A percentile compares a stretch with the other conserved stretches of the same genome.
Conservation (phyloP, 2,113 vertebrate genomes). For the Dromaius novaehollandiae region DNA sequence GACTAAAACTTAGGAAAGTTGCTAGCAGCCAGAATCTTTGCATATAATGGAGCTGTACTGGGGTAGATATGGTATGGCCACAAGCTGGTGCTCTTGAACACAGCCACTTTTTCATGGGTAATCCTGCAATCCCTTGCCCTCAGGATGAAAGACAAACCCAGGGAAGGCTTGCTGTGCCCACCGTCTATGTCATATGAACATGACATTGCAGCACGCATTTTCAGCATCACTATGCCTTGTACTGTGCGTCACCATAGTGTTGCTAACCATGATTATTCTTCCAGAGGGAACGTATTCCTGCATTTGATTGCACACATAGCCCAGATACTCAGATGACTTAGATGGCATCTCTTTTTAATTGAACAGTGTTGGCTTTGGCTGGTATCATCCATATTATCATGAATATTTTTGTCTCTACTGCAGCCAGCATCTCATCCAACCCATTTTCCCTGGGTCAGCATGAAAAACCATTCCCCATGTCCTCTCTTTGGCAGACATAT, state of each 20-base stretch:
- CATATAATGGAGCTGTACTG: not conserved
- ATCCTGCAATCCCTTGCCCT: not conserved
- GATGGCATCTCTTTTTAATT: not conserved
- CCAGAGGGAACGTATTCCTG: not conserved
- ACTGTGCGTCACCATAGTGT: not conserved
- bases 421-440: not conserved
- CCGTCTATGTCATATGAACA: fast-evolving
- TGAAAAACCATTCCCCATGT: not conserved
- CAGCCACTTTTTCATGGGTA: not conserved
- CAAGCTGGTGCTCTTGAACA: not conserved
- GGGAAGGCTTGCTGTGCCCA: not conserved
- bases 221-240: fast-evolving
- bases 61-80: fast-evolving
- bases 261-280: not conserved
- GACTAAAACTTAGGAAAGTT: not conserved
- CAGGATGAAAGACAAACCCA: fast-evolving
- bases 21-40: not conserved
- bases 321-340: not conserved
- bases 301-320: not conserved
- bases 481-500: not conserved
- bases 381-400: not conserved
- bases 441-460: not conserved
- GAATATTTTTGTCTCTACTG: not conserved
- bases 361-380: not conserved
- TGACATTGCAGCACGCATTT: not conserved